Conservation (phyloP, 2,888 invertebrate genomes). For the Idaea aversata region DNA sequence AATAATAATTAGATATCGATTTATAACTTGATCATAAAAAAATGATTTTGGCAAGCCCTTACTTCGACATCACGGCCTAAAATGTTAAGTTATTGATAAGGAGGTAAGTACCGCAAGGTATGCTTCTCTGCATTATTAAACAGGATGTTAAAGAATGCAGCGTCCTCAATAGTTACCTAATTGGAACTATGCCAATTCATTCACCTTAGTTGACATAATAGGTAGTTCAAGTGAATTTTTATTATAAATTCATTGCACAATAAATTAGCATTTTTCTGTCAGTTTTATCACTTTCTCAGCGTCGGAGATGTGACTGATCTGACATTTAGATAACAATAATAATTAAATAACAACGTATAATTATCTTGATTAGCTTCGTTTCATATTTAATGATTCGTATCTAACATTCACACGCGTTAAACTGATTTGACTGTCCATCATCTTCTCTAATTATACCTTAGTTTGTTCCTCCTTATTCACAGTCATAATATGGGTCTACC, state of each 20-base stretch:
- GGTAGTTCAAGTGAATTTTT: slow-evolving; percentile 10
- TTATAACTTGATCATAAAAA: too few relatives aligned
- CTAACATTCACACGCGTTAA: not conserved
- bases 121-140: not conserved
- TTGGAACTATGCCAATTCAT: slow-evolving; percentile 22
- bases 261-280: slow-evolving; percentile 7
- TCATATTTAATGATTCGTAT: not conserved
- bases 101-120: not conserved
- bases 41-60: too few relatives aligned
- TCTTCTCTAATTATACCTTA: too few relatives aligned
- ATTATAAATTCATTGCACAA: slow-evolving; percentile 4
- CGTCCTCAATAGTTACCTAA: slow-evolving; percentile 16
- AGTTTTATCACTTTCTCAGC: slow-evolving; percentile 8
- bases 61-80: too few relatives aligned
- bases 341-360: not conserved
- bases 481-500: too few relatives aligned
- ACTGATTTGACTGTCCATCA: not conserved
- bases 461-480: too few relatives aligned
- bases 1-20: too few relatives aligned
- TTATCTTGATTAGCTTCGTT: not conserved
- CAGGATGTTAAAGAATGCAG: not conserved
- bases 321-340: not conserved
- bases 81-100: too few relatives aligned
- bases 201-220: slow-evolving; percentile 23
- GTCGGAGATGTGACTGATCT: not conserved